Conservation (phyloP, 2,888 invertebrate genomes). For the Cantharis nigra region DNA sequence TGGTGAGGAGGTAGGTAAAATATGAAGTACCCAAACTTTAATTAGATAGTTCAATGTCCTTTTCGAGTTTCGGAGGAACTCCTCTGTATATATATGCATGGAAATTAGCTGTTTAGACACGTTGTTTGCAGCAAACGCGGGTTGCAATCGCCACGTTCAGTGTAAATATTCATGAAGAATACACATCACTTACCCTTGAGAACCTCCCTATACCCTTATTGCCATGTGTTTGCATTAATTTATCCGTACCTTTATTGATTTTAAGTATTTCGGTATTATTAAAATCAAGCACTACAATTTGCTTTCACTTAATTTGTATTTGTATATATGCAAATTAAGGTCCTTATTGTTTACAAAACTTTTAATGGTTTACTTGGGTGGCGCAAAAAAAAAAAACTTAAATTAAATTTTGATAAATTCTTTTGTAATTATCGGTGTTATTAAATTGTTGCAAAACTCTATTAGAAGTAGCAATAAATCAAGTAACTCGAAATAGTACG, state of each 20-base stretch:
- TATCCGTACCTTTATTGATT: constrained; percentile 26
- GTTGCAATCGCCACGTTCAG: constrained; percentile 39
- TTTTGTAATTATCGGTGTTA: neutral
- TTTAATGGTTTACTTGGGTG: neutral
- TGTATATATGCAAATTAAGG: neutral
- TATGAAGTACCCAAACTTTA: constrained; percentile 30
- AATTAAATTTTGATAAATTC: neutral
- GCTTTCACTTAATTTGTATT: neutral
- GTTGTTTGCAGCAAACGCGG: constrained; percentile 41
- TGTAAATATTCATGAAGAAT: constrained; percentile 45
- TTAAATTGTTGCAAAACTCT: constrained; percentile 5
- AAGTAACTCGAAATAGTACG: constrained; percentile 22
- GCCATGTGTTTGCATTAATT: constrained; percentile 31
- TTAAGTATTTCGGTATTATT: constrained; percentile 11
- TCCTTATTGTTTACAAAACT: neutral
- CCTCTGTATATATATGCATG: constrained; percentile 41
- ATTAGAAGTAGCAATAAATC: neutral
- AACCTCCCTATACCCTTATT: constrained; percentile 34
- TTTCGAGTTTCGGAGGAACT: constrained; percentile 32
- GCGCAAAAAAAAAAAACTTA: neutral
- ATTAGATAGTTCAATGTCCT: constrained; percentile 33
- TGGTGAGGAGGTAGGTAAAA: neutral
- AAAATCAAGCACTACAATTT: constrained; percentile 5
- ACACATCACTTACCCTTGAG: constrained; percentile 36
- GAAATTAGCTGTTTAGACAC: constrained; percentile 45